Percentiles rank a stretch among this genome's conserved stretches.
Evolutionary conservation across 2,888 invertebrate species (phyloP).

Genomic region (Drosophila ustulata): DNA sequence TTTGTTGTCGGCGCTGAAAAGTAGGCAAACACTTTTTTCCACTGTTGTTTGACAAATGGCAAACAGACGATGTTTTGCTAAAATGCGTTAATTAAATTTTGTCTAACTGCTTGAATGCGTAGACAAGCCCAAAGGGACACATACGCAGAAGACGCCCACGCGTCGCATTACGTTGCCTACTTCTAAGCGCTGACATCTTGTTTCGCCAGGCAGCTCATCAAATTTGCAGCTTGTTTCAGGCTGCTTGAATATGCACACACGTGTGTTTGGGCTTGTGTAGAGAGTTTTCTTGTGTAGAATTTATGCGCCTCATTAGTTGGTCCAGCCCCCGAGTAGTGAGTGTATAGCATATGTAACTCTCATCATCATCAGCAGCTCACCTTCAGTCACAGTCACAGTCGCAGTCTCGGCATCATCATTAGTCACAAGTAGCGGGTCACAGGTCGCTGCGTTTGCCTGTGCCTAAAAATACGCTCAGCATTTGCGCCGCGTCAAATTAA

Average conservation of each 20-base stretch:
- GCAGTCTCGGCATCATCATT: constrained; percentile 70
- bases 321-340: constrained; percentile 35
- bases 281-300: constrained; percentile 64
- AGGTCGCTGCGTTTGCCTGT: constrained; percentile 41
- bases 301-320: constrained; percentile 83
- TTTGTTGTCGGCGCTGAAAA: constrained; percentile 38
- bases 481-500: constrained; percentile 69
- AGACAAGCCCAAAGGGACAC: constrained; percentile 48
- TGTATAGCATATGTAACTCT: constrained; percentile 37
- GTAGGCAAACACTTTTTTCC: constrained; percentile 44
- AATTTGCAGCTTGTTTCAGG: constrained; percentile 74
- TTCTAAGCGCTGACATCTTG: constrained; percentile 69
- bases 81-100: constrained; percentile 78
- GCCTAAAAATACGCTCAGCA: constrained; percentile 75
- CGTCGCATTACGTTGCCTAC: constrained; percentile 55
- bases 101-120: constrained; percentile 64
- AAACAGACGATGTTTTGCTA: constrained; percentile 49
- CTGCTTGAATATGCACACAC: constrained; percentile 57
- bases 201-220: constrained; percentile 70
- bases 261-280: constrained; percentile 17
- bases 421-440: constrained; percentile 74
- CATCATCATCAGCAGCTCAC: constrained; percentile 35
- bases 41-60: constrained; percentile 57
- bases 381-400: constrained; percentile 16
- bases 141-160: constrained; percentile 29